Evolutionary conservation across 1,140 invertebrate genomes (phyloP).

Genomic region (Marisa cornuarietis): DNA sequence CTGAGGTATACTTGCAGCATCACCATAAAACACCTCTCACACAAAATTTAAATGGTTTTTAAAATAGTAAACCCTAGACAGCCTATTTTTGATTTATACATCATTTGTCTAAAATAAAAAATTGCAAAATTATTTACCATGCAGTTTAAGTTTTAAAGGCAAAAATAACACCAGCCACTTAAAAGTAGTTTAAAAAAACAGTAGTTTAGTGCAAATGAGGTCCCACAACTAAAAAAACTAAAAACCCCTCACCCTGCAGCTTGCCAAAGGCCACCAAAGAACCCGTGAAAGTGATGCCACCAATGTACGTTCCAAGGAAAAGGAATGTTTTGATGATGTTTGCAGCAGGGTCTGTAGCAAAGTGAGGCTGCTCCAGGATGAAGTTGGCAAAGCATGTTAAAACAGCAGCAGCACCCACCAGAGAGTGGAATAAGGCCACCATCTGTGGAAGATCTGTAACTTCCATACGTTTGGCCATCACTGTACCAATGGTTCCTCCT

Average conservation of each 20-base stretch:
- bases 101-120: too few relatives aligned
- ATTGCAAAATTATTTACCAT: too few relatives aligned
- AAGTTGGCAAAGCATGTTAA: slow-evolving; percentile 86
- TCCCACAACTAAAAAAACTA: not conserved
- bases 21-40: too few relatives aligned
- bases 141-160: too few relatives aligned
- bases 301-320: slow-evolving; percentile 90
- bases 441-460: slow-evolving; percentile 91
- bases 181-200: not conserved
- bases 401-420: slow-evolving; percentile 88
- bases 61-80: too few relatives aligned
- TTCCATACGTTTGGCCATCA: slow-evolving; percentile 83
- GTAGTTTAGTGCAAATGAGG: too few relatives aligned
- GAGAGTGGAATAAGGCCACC: slow-evolving; percentile 88
- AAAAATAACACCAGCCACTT: too few relatives aligned
- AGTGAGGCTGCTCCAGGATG: slow-evolving; percentile 83
- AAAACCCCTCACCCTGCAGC: slow-evolving; percentile 73
- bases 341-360: slow-evolving; percentile 83
- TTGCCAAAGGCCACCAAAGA: slow-evolving; percentile 92
- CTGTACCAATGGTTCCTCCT: slow-evolving; percentile 60
- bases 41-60: too few relatives aligned
- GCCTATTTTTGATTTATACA: too few relatives aligned
- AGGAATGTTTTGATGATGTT: slow-evolving; percentile 87
- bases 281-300: slow-evolving; percentile 89
- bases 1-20: too few relatives aligned